Conservation (phyloP, 53 echinoderm and acorn worm species). For the Zoroaster sp. region DNA sequence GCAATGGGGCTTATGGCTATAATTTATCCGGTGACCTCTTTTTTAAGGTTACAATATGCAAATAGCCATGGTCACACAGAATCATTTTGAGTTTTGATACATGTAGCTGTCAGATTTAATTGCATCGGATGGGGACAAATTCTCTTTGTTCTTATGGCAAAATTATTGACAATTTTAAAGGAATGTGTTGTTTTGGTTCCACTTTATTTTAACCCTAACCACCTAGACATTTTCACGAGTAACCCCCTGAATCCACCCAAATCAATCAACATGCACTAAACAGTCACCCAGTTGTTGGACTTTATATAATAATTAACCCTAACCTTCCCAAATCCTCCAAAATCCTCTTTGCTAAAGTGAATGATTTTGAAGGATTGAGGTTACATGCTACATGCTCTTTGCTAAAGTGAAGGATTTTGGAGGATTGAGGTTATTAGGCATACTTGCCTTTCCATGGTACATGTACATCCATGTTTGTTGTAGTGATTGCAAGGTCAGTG, state of each 20-base stretch:
- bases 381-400: too few species aligned
- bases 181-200: background rate
- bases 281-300: background rate
- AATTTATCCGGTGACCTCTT: constrained; percentile 34
- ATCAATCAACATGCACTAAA: background rate
- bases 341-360: too few species aligned
- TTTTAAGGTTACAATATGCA: constrained; percentile 24
- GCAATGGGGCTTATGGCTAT: background rate
- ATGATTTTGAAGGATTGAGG: too few species aligned
- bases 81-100: constrained; percentile 10
- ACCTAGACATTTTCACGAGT: background rate
- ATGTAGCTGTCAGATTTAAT: background rate
- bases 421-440: too few species aligned
- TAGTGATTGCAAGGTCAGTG: too few species aligned
- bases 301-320: too few species aligned
- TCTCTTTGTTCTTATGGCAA: background rate
- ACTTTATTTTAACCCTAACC: background rate
- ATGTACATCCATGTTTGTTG: too few species aligned
- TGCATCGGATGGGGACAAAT: background rate
- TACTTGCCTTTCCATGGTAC: too few species aligned
- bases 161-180: background rate
- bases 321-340: too few species aligned
- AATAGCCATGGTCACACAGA: constrained; percentile 11
- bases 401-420: too few species aligned
- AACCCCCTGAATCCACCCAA: background rate